phyloP scores from a whole-genome alignment of 2,888 invertebrate species.

The Lasioglossum morio region DNA sequence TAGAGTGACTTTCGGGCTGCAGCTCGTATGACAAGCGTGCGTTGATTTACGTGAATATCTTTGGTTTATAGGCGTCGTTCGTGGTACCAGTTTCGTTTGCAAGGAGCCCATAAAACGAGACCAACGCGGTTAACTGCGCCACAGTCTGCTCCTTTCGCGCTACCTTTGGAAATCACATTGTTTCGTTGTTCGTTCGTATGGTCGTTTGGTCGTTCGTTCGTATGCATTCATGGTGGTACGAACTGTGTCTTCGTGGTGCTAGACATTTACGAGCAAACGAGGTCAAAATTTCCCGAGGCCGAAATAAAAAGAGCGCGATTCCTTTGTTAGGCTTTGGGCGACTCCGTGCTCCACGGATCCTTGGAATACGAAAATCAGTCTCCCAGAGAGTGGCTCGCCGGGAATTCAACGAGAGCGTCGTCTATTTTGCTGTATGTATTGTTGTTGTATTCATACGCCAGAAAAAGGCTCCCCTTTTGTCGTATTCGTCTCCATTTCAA shows the following conservation, averaged over 20 bases:
- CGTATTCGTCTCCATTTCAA: neutral
- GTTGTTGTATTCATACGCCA: neutral
- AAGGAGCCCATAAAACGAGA: constrained; percentile 25
- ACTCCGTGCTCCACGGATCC: neutral
- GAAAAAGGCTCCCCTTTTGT: neutral
- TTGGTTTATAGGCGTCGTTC: constrained; percentile 34
- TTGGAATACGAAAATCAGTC: neutral
- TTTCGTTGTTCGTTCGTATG: constrained; percentile 21
- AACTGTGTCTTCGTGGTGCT: neutral
- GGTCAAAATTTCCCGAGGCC: constrained; percentile 12
- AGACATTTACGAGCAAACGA: constrained; percentile 32
- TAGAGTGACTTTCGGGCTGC: constrained; percentile 24
- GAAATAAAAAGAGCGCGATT: neutral
- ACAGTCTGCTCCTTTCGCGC: neutral
- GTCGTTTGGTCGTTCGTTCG: no score
- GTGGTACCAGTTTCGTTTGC: constrained; percentile 8
- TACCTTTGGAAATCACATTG: constrained; percentile 24
- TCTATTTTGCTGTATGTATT: neutral
- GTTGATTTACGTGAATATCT: constrained; percentile 51
- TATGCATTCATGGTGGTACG: neutral
- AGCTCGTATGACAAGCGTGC: constrained; percentile 1
- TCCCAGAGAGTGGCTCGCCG: neutral
- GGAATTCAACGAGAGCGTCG: neutral
- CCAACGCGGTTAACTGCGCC: constrained; percentile 13
- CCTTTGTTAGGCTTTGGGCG: neutral